These are phyloP conservation scores for Gastracanthus pulcherrimus DNA, from an alignment of 2,888 invertebrate species.

Conservation along the genomic window DNA sequence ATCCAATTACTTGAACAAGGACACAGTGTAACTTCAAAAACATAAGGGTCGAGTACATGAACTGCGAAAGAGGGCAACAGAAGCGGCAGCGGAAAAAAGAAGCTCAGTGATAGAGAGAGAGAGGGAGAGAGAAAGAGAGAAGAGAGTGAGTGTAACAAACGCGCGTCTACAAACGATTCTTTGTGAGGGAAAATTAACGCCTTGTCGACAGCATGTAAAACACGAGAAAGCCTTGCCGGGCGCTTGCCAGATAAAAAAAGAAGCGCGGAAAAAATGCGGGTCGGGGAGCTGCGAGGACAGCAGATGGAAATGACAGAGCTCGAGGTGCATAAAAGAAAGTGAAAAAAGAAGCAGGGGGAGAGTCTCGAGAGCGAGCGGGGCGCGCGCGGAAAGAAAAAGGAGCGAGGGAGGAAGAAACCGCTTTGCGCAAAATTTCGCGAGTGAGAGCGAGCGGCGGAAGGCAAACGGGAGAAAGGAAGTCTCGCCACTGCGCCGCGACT, in stretches of 20 bases:
- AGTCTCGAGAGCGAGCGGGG: not conserved
- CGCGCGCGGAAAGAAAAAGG: conserved; percentile 6
- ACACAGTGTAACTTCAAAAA: not conserved
- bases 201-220: conserved; percentile 47
- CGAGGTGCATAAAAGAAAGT: conserved; percentile 17
- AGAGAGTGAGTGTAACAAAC: conserved; percentile 18
- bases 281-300: not conserved
- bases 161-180: conserved; percentile 45
- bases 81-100: not conserved
- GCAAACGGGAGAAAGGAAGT: conserved; percentile 15
- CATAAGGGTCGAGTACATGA: not conserved
- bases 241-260: conserved; percentile 16
- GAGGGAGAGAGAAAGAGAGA: not conserved
- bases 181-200: conserved; percentile 49
- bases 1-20: conserved; percentile 22
- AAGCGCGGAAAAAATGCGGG: not conserved
- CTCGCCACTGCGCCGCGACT: not conserved
- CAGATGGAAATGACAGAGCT: conserved; percentile 36
- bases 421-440: conserved; percentile 29
- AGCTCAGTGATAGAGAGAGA: not conserved
- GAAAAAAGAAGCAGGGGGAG: not conserved
- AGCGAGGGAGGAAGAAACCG: conserved; percentile 19
- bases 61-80: not conserved
- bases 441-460: conserved; percentile 1
- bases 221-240: conserved; percentile 16